Base-by-base conservation (phyloP, 2,797 vertebrate species). In the Myiothlypis coronata region DNA sequence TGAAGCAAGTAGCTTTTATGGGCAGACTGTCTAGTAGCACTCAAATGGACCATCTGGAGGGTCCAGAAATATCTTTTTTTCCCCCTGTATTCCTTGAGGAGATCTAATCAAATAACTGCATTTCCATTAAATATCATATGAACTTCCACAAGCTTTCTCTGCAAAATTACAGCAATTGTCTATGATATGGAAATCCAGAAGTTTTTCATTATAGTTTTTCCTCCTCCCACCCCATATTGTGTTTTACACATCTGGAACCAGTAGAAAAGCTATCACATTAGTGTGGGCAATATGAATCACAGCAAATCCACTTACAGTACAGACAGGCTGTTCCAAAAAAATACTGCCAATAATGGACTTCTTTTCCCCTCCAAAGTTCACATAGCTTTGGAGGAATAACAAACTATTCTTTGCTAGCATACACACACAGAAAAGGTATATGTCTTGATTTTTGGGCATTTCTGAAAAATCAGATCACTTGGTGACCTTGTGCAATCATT, bases 231-330 rank as follows among this genome's bases (percentile, higher is more conserved):
- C 8, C 41, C 41, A 50, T 47, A 61, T 46, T 79, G 55, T 37
- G 61, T 74, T 93, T 92, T 91, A 67, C 43, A 81, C 83, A 89
- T 89, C 71, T 91, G 89, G 77, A 87, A 91, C 12, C 56, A 86
- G 84, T 96, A 79, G 53, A 95, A 91, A 90, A 91, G 43, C 76
- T 79, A 86, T 34, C 67, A 22, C 39, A 92, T 78, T 71, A 94
- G 79, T 44, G 43, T 6, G 27, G 69, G 53, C 75, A 95, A 61
- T 82, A 83, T 93, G 85, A 93, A 80, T 49, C 75, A 70, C 69
- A 87, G 72, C 65, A 94, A 96, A 94, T 81, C 47, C 50, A 72
- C 82, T 91, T 94, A 83, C 27, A 78, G 14, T 12, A 65, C 53
- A 70, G 60, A 77, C 24, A 60, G 4, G 11, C 13, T 52, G 30